Evolutionary conservation across 2,797 vertebrate genomes (phyloP).

Genomic region (Trachurus trachurus): DNA sequence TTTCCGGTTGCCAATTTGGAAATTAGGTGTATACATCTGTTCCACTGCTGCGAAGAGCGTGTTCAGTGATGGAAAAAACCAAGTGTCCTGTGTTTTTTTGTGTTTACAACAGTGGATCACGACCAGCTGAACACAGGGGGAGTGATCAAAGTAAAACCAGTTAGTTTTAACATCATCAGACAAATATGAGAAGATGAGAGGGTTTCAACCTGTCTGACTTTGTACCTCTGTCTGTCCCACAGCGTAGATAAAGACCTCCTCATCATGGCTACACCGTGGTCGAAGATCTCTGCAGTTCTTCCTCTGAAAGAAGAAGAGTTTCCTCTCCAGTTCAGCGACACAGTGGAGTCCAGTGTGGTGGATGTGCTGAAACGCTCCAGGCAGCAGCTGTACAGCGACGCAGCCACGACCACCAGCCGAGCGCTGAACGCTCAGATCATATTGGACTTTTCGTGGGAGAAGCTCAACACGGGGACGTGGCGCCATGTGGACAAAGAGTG

Average conservation of each 20-base stretch:
- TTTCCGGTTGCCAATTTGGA: conserved; percentile 59
- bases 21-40: conserved; percentile 59
- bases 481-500: conserved; percentile 90
- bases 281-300: conserved; percentile 78
- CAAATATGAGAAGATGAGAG: conserved; percentile 14
- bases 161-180: neutral
- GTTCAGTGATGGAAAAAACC: conserved; percentile 23
- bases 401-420: conserved; percentile 18
- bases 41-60: conserved; percentile 45
- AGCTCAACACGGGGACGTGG: conserved; percentile 92
- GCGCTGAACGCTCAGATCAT: conserved; percentile 83
- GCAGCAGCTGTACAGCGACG: conserved; percentile 78
- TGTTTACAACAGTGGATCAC: conserved; percentile 24
- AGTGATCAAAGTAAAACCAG: conserved; percentile 21
- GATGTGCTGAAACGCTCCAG: conserved; percentile 79
- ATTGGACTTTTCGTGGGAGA: conserved; percentile 93
- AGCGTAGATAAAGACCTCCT: conserved; percentile 39
- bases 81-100: conserved; percentile 27
- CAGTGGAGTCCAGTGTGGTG: conserved; percentile 82
- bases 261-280: conserved; percentile 81
- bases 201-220: conserved; percentile 35
- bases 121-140: conserved; percentile 26
- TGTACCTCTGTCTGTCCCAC: conserved; percentile 38
- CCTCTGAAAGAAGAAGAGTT: conserved; percentile 83
- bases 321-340: conserved; percentile 79